A percentile compares a stretch with the other conserved stretches of the same genome.
These are phyloP conservation scores for Leucoraja ocellata DNA, from an alignment of 2,797 vertebrate species.

Conservation along the genomic window DNA sequence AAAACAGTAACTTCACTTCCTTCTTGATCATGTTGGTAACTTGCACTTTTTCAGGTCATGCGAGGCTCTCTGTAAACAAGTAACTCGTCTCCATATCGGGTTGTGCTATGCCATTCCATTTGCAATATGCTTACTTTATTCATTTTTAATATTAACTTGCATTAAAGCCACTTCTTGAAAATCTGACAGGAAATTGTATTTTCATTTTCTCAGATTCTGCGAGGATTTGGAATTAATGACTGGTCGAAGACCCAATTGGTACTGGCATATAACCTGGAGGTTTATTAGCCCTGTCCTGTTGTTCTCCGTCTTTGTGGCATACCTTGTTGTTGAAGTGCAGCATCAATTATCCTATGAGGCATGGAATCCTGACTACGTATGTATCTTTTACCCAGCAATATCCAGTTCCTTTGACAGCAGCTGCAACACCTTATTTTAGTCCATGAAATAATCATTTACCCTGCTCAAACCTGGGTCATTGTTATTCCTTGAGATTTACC, in stretches of 20 bases:
- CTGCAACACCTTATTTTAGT: neutral
- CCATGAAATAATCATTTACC: neutral
- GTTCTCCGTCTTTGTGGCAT: conserved; percentile 64
- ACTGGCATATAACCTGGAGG: conserved; percentile 74
- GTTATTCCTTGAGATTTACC: neutral
- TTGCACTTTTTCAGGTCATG: no score
- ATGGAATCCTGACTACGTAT: conserved; percentile 77
- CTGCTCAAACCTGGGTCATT: neutral
- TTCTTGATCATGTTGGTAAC: neutral
- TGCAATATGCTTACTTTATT: neutral
- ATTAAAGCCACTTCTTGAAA: neutral
- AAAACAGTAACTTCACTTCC: neutral
- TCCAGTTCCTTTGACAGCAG: neutral
- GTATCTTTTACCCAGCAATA: conserved; percentile 44
- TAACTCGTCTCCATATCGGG: neutral
- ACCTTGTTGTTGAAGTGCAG: conserved; percentile 58
- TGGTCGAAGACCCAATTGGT: conserved; percentile 64
- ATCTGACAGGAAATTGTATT: neutral
- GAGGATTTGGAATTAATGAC: conserved; percentile 78
- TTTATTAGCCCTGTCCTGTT: conserved; percentile 77
- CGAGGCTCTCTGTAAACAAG: neutral
- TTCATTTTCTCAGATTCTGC: conserved; percentile 64
- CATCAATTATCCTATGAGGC: conserved; percentile 58
- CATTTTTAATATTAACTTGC: neutral
- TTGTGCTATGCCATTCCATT: neutral